Evolutionary conservation across 2,113 vertebrate species (phyloP), one percentile per base, ranked within the genome.

Genomic region (Chaetodon trifascialis): DNA sequence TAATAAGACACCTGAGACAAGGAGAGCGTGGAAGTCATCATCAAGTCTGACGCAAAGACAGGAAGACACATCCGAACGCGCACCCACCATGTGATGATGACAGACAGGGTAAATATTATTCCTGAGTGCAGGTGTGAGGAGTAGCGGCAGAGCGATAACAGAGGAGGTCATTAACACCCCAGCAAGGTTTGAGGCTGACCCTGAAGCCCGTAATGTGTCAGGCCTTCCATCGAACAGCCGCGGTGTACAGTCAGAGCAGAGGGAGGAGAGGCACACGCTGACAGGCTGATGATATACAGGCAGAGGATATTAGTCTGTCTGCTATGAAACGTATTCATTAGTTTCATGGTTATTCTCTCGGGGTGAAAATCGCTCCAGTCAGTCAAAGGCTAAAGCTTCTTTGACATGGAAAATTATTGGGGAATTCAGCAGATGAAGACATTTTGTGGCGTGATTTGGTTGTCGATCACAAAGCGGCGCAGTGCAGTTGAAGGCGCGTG

Each of bases 71-170:
- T 49, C 44, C 73, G 62, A 30, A 60, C 47, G 23, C 83, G 49
- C 63, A 71, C 67, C 16, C 59, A 73, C 80, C 3, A 1, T n/a
- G 56, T 36, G 36, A 81, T 58, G 80, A 77, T 85, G 89, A 93
- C 81, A 87, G 89, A 90, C 86, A 72, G 80, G 77, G 73, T 90
- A 91, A 92, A 94, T 92, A 86, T 92, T 93, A 87, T 92, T 73
- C 74, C 88, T 73, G 82, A 88, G 82, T 69, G 91, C 84, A 92
- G 88, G 90, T 92, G 93, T 89, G 80, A 89, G 82, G 83, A 86
- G 89, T 92, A 84, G 83, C 86, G 4, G 70, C 67, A 17, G 30
- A 84, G 88, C 46, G 93, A 93, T 91, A 94, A 92, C 71, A 78
- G 64, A 69, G 80, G 49, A 84, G 88, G 69, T 88, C 86, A 72